Evolutionary conservation across 2,113 vertebrate species (phyloP).

Genomic region (Equus przewalskii): DNA sequence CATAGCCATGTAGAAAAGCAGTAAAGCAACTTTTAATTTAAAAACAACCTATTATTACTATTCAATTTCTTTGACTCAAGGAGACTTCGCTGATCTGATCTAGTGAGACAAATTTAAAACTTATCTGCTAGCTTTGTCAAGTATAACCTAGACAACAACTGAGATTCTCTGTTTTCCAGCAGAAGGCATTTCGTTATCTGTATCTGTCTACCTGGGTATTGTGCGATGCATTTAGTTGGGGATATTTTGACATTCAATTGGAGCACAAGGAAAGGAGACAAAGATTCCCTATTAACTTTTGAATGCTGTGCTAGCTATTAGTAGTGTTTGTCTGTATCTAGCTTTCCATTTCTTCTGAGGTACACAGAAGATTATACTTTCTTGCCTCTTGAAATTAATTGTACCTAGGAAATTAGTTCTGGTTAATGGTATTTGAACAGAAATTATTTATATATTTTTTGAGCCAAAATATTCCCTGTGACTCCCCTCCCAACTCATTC

Average conservation of each 20-base stretch:
- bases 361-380: neutral
- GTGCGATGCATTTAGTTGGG: neutral
- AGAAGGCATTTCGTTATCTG: neutral
- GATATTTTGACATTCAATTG: neutral
- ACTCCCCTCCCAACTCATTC: neutral
- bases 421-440: neutral
- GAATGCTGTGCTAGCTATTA: neutral
- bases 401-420: neutral
- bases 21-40: neutral
- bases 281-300: neutral
- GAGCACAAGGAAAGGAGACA: neutral
- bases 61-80: slow-evolving; percentile 15
- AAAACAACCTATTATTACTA: neutral
- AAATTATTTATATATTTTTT: neutral
- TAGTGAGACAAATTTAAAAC: slow-evolving; percentile 1
- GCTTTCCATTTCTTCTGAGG: neutral
- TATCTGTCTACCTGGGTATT: neutral
- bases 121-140: slow-evolving; percentile 4
- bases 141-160: neutral
- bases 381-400: neutral
- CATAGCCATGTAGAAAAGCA: neutral
- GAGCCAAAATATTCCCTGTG: neutral
- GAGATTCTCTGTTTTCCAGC: slow-evolving; percentile 1
- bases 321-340: neutral
- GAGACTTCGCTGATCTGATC: neutral